These are phyloP conservation scores for Arenaria interpres DNA, from an alignment of 2,113 vertebrate species.

Conservation along the genomic window DNA sequence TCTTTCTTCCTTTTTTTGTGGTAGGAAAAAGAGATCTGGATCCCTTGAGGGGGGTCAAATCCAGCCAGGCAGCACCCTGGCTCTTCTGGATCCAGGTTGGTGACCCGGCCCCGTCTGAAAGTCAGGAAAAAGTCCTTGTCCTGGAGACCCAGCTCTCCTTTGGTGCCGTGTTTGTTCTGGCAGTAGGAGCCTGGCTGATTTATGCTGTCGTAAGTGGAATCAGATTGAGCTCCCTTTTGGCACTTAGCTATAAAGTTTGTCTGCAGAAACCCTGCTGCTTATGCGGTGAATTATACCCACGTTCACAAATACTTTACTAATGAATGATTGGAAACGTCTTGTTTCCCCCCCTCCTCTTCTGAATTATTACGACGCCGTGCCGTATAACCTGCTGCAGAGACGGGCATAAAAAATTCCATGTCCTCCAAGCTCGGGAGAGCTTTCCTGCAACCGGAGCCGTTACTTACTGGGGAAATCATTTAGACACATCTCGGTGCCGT, in stretches of 20 bases:
- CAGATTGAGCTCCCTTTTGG: slow-evolving; percentile 56
- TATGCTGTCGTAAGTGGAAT: slow-evolving; percentile 41
- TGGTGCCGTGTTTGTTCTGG: not conserved
- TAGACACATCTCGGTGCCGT: slow-evolving; percentile 24
- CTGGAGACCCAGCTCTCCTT: not conserved
- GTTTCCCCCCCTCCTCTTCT: slow-evolving; percentile 19
- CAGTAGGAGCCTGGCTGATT: not conserved
- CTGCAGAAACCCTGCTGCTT: slow-evolving; percentile 48
- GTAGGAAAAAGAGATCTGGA: not conserved
- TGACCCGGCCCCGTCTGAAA: not conserved
- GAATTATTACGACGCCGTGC: slow-evolving; percentile 45
- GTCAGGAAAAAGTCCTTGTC: not conserved
- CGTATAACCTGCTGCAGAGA: slow-evolving; percentile 47
- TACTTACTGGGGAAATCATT: slow-evolving; percentile 47
- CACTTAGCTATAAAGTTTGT: slow-evolving; percentile 45
- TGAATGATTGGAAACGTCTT: slow-evolving; percentile 63
- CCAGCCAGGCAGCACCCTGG: not conserved
- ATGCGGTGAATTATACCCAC: slow-evolving; percentile 20
- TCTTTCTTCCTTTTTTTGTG: not conserved
- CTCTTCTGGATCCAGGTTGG: not conserved
- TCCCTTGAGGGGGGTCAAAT: not conserved
- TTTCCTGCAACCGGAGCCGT: slow-evolving; percentile 1
- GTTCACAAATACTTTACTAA: slow-evolving; percentile 68
- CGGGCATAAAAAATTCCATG: slow-evolving; percentile 28
- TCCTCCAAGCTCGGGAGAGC: slow-evolving; percentile 51